Percentiles rank a stretch among this genome's conserved stretches.
phyloP scores from a whole-genome alignment of 2,888 invertebrate species.

The Eupithecia vulgata region DNA sequence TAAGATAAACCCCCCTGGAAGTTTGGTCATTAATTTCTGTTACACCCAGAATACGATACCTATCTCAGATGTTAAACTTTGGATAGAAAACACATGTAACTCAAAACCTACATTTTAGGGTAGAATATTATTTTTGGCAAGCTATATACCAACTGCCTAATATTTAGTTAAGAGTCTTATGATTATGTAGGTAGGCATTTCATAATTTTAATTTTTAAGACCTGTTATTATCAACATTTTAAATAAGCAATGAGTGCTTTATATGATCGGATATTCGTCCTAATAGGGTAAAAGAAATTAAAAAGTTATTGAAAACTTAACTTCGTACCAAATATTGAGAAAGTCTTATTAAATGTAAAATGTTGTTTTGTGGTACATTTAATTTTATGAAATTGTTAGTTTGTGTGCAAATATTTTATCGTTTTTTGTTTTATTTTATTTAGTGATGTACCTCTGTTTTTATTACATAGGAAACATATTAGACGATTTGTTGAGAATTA shows the following conservation, averaged over 20 bases:
- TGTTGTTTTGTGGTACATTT: background rate
- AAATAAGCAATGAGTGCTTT: background rate
- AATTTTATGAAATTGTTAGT: background rate
- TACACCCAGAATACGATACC: no score
- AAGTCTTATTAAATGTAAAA: background rate
- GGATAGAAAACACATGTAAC: background rate
- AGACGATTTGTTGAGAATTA: background rate
- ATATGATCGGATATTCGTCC: slow-evolving; percentile 1
- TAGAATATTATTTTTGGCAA: background rate
- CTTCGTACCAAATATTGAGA: slow-evolving; percentile 5
- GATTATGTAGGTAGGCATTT: background rate
- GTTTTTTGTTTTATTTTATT: background rate
- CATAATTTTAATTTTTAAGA: background rate
- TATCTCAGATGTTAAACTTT: no score
- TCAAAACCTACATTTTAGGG: background rate
- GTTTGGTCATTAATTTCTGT: no score
- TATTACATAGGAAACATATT: background rate
- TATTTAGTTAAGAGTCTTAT: background rate
- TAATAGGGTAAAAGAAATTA: background rate
- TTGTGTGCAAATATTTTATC: background rate
- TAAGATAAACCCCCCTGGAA: no score
- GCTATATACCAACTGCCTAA: background rate
- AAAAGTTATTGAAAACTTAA: background rate
- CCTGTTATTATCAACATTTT: background rate
- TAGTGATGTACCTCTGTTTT: background rate